Conservation (phyloP, 2,888 invertebrate species). For the Dioctria linearis region DNA sequence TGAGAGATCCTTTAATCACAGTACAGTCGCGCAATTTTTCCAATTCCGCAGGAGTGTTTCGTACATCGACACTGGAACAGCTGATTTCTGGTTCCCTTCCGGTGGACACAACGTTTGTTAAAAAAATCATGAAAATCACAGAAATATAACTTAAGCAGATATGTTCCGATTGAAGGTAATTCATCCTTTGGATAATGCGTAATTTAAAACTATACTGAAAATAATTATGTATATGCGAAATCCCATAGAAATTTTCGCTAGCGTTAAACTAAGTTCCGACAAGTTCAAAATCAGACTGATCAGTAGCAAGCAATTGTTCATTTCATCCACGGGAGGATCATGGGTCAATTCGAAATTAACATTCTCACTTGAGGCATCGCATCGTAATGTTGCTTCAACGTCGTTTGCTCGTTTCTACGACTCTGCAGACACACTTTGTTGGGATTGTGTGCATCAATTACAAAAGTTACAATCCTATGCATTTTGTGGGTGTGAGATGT, state of each 20-base stretch:
- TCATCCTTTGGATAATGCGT: not conserved
- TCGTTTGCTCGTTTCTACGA: not conserved
- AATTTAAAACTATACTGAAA: not conserved
- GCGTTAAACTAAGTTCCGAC: not conserved
- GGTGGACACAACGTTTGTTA: not conserved
- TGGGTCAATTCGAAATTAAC: constrained; percentile 41
- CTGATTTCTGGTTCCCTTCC: not conserved
- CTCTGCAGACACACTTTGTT: too few relatives aligned
- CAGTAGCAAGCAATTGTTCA: not conserved
- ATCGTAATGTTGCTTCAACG: constrained; percentile 1
- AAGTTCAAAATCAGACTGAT: constrained; percentile 32
- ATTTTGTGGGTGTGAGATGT: too few relatives aligned
- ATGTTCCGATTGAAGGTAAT: not conserved
- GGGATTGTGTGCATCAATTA: too few relatives aligned
- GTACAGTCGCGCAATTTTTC: constrained; percentile 76
- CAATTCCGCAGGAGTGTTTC: constrained; percentile 72
- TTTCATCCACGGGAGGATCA: constrained; percentile 8
- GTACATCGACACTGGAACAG: constrained; percentile 75
- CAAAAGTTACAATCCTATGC: too few relatives aligned
- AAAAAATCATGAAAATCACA: constrained; percentile 12
- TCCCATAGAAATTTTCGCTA: too few relatives aligned
- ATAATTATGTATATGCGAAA: too few relatives aligned
- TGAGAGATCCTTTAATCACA: constrained; percentile 85
- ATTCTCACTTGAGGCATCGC: not conserved
- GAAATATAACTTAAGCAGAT: not conserved